phyloP scores from a whole-genome alignment of 2,888 invertebrate species.

The Yponomeuta cagnagella region DNA sequence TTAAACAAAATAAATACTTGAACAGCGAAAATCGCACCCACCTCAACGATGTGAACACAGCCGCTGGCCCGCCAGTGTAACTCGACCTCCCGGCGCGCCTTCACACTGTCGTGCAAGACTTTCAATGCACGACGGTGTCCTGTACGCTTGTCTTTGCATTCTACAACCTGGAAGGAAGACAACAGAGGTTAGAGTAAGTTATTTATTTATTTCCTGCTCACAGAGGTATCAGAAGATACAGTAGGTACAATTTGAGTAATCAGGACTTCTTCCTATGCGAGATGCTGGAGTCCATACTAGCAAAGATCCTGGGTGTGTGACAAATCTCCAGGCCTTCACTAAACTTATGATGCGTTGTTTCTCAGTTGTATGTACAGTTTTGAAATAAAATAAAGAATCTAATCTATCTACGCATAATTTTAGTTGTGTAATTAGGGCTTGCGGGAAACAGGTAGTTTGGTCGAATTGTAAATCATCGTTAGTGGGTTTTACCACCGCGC shows the following conservation, averaged over 20 bases:
- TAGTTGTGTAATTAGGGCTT: background rate
- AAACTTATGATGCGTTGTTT: too few species aligned
- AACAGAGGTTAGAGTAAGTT: background rate
- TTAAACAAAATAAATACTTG: too few species aligned
- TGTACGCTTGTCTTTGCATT: constrained; percentile 87
- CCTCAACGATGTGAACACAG: constrained; percentile 94
- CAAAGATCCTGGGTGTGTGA: too few species aligned
- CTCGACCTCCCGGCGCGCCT: constrained; percentile 96
- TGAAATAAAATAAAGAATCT: too few species aligned
- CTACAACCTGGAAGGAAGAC: constrained; percentile 81
- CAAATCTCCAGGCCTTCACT: too few species aligned
- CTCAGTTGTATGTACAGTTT: too few species aligned
- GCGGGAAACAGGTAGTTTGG: background rate
- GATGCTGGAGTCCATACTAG: too few species aligned
- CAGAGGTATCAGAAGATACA: too few species aligned
- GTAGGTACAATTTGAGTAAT: too few species aligned
- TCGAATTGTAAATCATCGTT: background rate
- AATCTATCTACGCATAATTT: too few species aligned
- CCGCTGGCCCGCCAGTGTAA: constrained; percentile 95
- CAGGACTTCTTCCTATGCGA: too few species aligned
- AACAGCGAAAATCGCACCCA: constrained; percentile 31
- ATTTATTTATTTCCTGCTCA: too few species aligned
- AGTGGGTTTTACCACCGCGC: background rate
- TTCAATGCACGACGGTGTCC: constrained; percentile 93
- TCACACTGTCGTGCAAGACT: constrained; percentile 93